Evolutionary conservation across 2,113 vertebrate species (phyloP), one percentile per base, ranked within the genome.

Genomic region (Leucopternis melanops): DNA sequence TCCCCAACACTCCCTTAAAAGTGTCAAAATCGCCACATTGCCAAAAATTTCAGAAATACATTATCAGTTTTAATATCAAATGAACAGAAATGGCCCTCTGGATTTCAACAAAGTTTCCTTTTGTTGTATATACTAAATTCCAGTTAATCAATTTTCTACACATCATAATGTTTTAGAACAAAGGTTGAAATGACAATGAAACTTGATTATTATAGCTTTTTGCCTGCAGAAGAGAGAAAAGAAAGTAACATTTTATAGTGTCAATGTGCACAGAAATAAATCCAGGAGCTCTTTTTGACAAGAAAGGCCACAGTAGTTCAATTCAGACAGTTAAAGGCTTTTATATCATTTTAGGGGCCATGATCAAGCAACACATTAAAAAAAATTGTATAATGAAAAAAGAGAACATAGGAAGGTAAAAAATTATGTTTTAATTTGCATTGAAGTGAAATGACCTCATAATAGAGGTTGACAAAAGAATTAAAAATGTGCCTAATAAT

Each of bases 101-200:
- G 88, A 93, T 95, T 96, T 97, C 95, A 95, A 97, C 95, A 95
- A 95, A 95, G 94, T 94, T 96, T 91, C 78, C 75, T 96, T 95
- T 74, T 79, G 81, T 91, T 95, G 44, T 47, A 81, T 90, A 91
- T 70, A 84, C 87, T 95, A 88, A 92, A 78, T 90, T 96, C 75
- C 81, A 95, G 87, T 74, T 95, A 97, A 97, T 96, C 94, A 90
- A 94, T 97, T 97, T 96, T 97, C 95, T 95, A 91, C 89, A 95
- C 81, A 97, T 95, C 95, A 82, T 95, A 96, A 97, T 72, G 83
- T 69, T 95, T 94, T 81, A 91, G 75, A 92, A 95, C 77, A 96
- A 87, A 96, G 82, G 94, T 80, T 90, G 79, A 92, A 92, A 94
- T 85, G 69, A 97, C 95, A 97, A 85, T 66, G 91, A 85, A 96